A percentile compares a stretch with the other conserved stretches of the same genome.
Evolutionary conservation across 2,797 vertebrate species (phyloP).

Genomic region (Zenarchopterus dispar): DNA sequence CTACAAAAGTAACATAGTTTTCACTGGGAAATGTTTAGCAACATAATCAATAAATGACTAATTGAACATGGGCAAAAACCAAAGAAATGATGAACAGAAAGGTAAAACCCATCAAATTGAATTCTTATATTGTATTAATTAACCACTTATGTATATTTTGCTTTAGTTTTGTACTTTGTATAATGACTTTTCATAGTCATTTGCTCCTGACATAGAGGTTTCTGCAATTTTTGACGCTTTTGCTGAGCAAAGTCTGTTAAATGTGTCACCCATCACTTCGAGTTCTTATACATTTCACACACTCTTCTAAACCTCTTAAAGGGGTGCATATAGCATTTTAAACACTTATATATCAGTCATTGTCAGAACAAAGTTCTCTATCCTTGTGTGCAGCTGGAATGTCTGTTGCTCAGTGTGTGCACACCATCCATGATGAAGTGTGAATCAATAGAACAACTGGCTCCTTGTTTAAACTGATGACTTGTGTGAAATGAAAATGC

Average conservation of each 20-base stretch:
- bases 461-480: background rate
- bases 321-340: no score
- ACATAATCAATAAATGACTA: no score
- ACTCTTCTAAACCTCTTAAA: constrained; percentile 13
- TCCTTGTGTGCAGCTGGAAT: no score
- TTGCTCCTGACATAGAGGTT: background rate
- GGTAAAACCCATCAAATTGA: background rate
- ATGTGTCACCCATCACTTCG: background rate
- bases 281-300: background rate
- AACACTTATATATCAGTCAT: no score
- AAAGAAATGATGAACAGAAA: background rate
- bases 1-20: background rate
- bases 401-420: no score
- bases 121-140: background rate
- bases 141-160: background rate
- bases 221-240: background rate
- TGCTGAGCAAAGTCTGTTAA: no score
- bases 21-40: background rate
- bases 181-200: background rate
- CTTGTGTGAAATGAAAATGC: background rate
- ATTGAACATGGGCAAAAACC: background rate
- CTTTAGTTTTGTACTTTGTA: background rate
- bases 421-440: no score
- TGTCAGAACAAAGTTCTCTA: no score
- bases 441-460: no score